phyloP scores from a whole-genome alignment of 2,888 invertebrate species.

The Orthosia gracilis region DNA sequence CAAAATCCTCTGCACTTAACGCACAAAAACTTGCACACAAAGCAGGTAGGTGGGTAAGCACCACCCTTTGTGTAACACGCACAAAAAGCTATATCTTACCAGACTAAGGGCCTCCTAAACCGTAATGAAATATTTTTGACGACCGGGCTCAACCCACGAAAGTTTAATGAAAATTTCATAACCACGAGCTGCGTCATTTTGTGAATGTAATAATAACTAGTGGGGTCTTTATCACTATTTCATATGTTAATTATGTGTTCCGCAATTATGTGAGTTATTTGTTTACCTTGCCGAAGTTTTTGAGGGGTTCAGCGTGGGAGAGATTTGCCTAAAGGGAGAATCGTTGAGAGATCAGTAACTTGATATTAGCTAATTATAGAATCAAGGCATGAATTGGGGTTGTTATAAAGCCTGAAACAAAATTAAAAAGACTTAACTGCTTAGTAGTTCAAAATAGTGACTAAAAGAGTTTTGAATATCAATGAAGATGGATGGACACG shows the following conservation, averaged over 20 bases:
- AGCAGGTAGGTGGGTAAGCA: conserved; percentile 49
- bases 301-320: neutral
- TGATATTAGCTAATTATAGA: neutral
- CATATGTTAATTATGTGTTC: conserved; percentile 61
- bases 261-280: conserved; percentile 39
- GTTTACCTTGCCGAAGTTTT: conserved; percentile 20
- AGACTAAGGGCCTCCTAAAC: conserved; percentile 61
- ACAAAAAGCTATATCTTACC: conserved; percentile 66
- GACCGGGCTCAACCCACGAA: conserved; percentile 62
- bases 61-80: conserved; percentile 56
- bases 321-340: neutral
- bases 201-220: conserved; percentile 61
- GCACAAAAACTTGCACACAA: conserved; percentile 59
- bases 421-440: neutral
- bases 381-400: neutral
- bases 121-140: conserved; percentile 71
- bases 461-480: too few species aligned
- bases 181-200: conserved; percentile 60
- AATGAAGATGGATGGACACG: too few species aligned
- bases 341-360: neutral
- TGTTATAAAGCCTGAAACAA: neutral
- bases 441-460: too few species aligned
- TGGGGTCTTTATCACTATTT: conserved; percentile 50
- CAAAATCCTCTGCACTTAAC: conserved; percentile 51
- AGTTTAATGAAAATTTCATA: conserved; percentile 71